Evolutionary conservation across 1,140 invertebrate genomes (phyloP).

Genomic region (Luehdorfia chinensis): DNA sequence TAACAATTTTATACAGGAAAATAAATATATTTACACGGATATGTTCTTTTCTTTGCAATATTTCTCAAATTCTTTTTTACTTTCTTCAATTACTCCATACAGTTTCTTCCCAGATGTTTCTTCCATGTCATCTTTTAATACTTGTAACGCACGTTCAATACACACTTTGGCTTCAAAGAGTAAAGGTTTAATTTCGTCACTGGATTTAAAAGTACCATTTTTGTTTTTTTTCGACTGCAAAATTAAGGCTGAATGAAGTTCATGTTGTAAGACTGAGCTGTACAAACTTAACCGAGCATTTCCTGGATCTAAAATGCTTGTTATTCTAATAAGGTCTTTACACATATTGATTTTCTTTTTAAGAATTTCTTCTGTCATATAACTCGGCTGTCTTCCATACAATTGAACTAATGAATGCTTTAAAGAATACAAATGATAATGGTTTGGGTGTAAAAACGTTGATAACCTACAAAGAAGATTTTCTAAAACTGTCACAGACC

Average conservation of each 20-base stretch:
- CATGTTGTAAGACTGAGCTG: slow-evolving; percentile 83
- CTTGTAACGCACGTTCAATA: slow-evolving; percentile 44
- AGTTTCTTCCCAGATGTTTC: slow-evolving; percentile 65
- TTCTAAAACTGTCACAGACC: slow-evolving; percentile 79
- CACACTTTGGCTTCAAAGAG: slow-evolving; percentile 49
- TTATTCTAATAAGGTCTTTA: slow-evolving; percentile 81
- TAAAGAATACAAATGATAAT: slow-evolving; percentile 88
- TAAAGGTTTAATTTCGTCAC: slow-evolving; percentile 45
- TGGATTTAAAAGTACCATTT: slow-evolving; percentile 41
- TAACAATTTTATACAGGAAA: background rate
- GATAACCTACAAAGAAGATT: slow-evolving; percentile 80
- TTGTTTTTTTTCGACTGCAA: slow-evolving; percentile 74
- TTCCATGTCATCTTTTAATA: slow-evolving; percentile 64
- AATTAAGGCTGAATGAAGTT: slow-evolving; percentile 80
- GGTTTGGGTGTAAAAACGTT: slow-evolving; percentile 86
- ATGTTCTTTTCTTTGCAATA: slow-evolving; percentile 58
- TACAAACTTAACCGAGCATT: slow-evolving; percentile 84
- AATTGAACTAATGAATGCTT: slow-evolving; percentile 89
- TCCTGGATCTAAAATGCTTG: slow-evolving; percentile 82
- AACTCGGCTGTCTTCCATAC: slow-evolving; percentile 81
- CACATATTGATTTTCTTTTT: slow-evolving; percentile 83
- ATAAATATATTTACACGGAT: background rate
- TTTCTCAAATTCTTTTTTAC: slow-evolving; percentile 54
- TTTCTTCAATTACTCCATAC: slow-evolving; percentile 51
- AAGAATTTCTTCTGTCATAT: slow-evolving; percentile 78